Conservation (phyloP, 2,888 invertebrate genomes). For the Microplitis deprimator region DNA sequence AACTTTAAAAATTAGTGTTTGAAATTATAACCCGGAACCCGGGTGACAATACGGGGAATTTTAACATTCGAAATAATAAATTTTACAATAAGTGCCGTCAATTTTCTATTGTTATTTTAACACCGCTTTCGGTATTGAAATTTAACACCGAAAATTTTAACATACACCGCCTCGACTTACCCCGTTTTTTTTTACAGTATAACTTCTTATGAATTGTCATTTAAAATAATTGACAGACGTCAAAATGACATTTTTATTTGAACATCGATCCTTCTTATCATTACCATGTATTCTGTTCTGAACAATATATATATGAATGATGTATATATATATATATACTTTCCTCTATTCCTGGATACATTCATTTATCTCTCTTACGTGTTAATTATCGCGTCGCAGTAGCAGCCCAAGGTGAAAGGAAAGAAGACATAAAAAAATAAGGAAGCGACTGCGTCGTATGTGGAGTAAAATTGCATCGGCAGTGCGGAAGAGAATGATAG, state of each 20-base stretch:
- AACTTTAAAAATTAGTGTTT: no score
- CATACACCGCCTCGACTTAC: no score
- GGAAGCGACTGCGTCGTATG: slow-evolving; percentile 52
- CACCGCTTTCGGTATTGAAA: no score
- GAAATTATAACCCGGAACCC: no score
- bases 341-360: neutral
- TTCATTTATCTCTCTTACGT: neutral
- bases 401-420: slow-evolving; percentile 1
- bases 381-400: neutral
- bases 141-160: no score
- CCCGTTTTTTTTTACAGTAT: no score
- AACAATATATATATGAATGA: neutral
- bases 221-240: no score
- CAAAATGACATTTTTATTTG: neutral
- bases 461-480: slow-evolving; percentile 60
- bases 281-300: neutral
- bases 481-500: slow-evolving; percentile 20
- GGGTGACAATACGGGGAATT: no score
- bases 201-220: no score
- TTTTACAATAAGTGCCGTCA: no score
- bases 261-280: neutral
- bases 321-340: neutral
- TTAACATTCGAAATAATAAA: no score
- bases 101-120: no score
- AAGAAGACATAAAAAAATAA: slow-evolving; percentile 16